These are phyloP conservation scores for Brachyptera risi DNA, from an alignment of 2,888 invertebrate genomes.

Conservation along the genomic window DNA sequence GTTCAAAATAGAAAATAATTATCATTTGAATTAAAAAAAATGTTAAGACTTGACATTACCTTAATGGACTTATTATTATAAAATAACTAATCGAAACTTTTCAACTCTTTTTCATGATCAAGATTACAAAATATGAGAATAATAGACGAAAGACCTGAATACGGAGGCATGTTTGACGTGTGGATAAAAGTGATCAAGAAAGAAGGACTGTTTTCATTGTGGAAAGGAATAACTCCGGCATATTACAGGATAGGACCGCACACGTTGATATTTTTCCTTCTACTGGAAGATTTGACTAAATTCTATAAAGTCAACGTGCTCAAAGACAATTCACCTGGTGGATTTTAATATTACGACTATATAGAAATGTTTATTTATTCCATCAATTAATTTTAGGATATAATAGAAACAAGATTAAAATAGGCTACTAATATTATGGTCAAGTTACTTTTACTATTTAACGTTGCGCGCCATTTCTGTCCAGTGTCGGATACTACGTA, in stretches of 20 bases:
- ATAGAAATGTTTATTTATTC: too few relatives aligned
- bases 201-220: constrained; percentile 90
- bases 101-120: not conserved
- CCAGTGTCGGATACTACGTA: too few relatives aligned
- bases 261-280: constrained; percentile 95
- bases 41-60: not conserved
- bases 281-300: constrained; percentile 90
- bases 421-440: too few relatives aligned
- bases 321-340: not conserved
- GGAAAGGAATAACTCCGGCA: constrained; percentile 98
- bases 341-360: not conserved
- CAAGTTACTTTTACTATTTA: too few relatives aligned
- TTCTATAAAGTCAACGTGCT: constrained; percentile 53
- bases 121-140: constrained; percentile 95
- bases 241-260: constrained; percentile 95
- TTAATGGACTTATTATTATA: too few relatives aligned
- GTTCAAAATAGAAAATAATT: too few relatives aligned
- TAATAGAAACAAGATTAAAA: too few relatives aligned
- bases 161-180: constrained; percentile 76
- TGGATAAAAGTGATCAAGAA: constrained; percentile 70
- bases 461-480: too few relatives aligned
- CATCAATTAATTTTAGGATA: too few relatives aligned
- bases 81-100: not conserved
- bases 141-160: constrained; percentile 82
- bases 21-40: too few relatives aligned